phyloP scores from a whole-genome alignment of 2,888 invertebrate genomes.

The Coleophora flavipennella region DNA sequence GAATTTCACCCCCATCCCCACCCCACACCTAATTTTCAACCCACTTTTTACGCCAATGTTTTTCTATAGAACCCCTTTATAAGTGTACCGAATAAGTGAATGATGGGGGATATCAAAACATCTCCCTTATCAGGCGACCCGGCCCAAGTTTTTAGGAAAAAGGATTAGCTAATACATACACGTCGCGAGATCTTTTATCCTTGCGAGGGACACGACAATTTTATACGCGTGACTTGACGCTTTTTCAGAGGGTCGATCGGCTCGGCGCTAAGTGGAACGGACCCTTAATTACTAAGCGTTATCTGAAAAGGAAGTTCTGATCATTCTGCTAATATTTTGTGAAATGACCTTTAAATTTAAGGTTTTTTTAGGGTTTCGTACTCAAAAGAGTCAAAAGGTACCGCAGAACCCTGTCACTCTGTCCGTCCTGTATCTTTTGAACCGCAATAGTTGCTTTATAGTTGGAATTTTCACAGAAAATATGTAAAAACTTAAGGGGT shows the following conservation, averaged over 20 bases:
- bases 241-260: conserved; percentile 15
- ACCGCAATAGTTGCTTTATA: too few species aligned
- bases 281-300: conserved; percentile 2
- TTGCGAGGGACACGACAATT: conserved; percentile 23
- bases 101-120: conserved; percentile 68
- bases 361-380: too few species aligned
- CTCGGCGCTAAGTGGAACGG: conserved; percentile 7
- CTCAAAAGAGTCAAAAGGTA: too few species aligned
- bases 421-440: too few species aligned
- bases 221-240: conserved; percentile 23
- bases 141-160: conserved; percentile 58
- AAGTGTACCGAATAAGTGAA: conserved; percentile 52
- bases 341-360: too few species aligned
- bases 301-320: conserved; percentile 2
- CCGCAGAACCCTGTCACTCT: too few species aligned
- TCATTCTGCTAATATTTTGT: not conserved
- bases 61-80: conserved; percentile 59
- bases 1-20: conserved; percentile 37
- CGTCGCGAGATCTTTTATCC: conserved; percentile 36
- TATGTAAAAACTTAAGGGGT: too few species aligned
- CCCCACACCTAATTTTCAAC: conserved; percentile 48
- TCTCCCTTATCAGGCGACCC: conserved; percentile 57
- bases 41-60: conserved; percentile 72
- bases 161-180: conserved; percentile 54
- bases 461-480: too few species aligned